Evolutionary conservation across 2,797 vertebrate species (phyloP), one percentile per base, ranked within the genome.

Genomic region (Pogonophryne albipinna): DNA sequence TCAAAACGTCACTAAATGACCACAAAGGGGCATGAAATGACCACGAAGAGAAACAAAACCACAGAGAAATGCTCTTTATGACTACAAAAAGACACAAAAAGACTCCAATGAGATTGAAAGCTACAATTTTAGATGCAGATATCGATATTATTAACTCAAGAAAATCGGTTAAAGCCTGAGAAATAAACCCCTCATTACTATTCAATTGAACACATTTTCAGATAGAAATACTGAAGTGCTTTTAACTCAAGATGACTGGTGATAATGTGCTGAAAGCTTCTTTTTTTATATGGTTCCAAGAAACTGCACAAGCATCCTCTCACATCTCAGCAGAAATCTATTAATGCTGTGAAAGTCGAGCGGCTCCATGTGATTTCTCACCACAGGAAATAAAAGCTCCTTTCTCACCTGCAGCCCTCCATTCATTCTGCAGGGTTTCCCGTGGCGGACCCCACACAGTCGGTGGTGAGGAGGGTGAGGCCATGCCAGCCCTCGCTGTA

Each of bases 401-500:
- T 78, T 77, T 78, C 15, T n/a, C 62, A 38, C 34, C 34, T 38
- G 34, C 34, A 38, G 34, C 34, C 34, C 60, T 41, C 46, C 17
- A 44, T 84, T 41, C 61, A 31, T 70, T 60, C 49, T 41, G 50
- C 69, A 13, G 20, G 66, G 72, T 60, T 66, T 78, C 87, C 61
- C 1, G 59, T 87, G 81, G 72, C 17, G 19, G 91, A 85, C 88
- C 89, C 87, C 88, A 90, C 91, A 91, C 83, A 79, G 79, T 80
- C 50, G 76, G 84, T 74, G 86, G 89, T 66, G 78, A 71, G 49
- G 51, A 61, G 70, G 52, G 61, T 49, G 80, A 81, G 71, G 52
- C 55, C 58, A 65, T 66, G 74, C 77, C 74, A 87, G 59, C 74
- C 80, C 79, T 72, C 75, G 57, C 82, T 56, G 50, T 85, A 87